Evolutionary conservation across 2,888 invertebrate species (phyloP).

Genomic region (Timandra comae): DNA sequence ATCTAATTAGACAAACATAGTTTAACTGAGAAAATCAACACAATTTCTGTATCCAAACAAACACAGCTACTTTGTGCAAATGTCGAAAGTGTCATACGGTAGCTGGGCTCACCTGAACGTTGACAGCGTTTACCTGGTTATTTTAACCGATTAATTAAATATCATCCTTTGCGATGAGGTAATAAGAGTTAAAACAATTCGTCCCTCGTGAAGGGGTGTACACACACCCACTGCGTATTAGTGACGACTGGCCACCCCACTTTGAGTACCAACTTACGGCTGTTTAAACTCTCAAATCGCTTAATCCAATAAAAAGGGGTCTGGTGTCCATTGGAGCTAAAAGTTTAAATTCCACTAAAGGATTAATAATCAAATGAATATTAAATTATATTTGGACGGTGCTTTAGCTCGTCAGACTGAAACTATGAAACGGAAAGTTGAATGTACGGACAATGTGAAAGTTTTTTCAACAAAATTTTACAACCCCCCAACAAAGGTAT

Average conservation of each 20-base stretch:
- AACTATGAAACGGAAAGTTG: neutral
- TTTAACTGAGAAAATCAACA: slow-evolving; percentile 25
- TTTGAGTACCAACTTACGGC: slow-evolving; percentile 45
- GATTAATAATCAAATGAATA: slow-evolving; percentile 25
- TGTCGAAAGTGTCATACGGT: slow-evolving; percentile 35
- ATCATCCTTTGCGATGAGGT: slow-evolving; percentile 16
- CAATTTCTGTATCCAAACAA: slow-evolving; percentile 17
- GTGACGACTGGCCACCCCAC: slow-evolving; percentile 47
- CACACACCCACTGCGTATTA: slow-evolving; percentile 34
- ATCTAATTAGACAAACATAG: slow-evolving; percentile 6
- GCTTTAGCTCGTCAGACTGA: neutral
- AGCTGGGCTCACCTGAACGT: slow-evolving; percentile 27
- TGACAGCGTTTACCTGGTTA: slow-evolving; percentile 26
- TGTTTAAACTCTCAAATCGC: slow-evolving; percentile 62
- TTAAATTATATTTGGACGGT: slow-evolving; percentile 24
- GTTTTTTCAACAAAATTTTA: neutral
- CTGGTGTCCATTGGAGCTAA: slow-evolving; percentile 42
- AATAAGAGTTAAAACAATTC: slow-evolving; percentile 28
- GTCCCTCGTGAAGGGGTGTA: slow-evolving; percentile 13
- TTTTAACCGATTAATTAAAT: slow-evolving; percentile 18
- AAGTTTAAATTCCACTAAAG: slow-evolving; percentile 34
- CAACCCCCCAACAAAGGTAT: neutral
- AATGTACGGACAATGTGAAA: neutral
- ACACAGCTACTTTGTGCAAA: slow-evolving; percentile 22
- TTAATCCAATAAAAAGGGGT: slow-evolving; percentile 63